Conservation (phyloP, 1,140 invertebrate species). For the Leucophenga varia region DNA sequence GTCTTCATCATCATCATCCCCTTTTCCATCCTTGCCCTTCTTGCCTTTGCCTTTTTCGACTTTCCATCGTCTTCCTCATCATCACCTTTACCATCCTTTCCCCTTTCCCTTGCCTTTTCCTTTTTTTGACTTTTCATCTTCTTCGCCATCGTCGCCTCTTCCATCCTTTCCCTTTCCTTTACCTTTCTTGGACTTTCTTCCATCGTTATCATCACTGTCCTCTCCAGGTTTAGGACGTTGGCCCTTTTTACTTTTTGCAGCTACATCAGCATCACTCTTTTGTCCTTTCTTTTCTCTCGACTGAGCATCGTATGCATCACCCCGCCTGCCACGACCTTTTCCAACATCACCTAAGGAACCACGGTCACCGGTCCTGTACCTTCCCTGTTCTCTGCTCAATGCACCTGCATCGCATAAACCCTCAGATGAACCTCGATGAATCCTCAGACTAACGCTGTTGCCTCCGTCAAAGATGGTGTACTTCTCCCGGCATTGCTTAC, state of each 20-base stretch:
- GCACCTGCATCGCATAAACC: no score
- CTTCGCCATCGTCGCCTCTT: neutral
- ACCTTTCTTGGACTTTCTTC: neutral
- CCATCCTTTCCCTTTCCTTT: neutral
- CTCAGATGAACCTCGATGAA: neutral
- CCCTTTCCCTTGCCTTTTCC: conserved; percentile 1
- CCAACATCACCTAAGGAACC: no score
- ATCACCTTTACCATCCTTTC: conserved; percentile 1
- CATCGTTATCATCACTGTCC: neutral
- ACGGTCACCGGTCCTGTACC: no score
- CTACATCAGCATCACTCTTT: no score
- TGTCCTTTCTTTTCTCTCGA: neutral
- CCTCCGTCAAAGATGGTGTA: conserved; percentile 36
- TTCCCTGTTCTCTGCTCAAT: no score
- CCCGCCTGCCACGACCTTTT: neutral
- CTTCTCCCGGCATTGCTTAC: conserved; percentile 27
- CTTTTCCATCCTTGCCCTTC: neutral
- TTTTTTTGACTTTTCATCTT: neutral
- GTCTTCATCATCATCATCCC: neutral
- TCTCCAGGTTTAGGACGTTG: no score
- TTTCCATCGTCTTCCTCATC: neutral
- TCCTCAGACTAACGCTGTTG: conserved; percentile 21
- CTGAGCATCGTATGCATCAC: neutral
- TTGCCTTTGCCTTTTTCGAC: neutral
- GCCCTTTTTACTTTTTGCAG: no score